phyloP scores from a whole-genome alignment of 2,888 invertebrate species.

The Tiliacea citrago region DNA sequence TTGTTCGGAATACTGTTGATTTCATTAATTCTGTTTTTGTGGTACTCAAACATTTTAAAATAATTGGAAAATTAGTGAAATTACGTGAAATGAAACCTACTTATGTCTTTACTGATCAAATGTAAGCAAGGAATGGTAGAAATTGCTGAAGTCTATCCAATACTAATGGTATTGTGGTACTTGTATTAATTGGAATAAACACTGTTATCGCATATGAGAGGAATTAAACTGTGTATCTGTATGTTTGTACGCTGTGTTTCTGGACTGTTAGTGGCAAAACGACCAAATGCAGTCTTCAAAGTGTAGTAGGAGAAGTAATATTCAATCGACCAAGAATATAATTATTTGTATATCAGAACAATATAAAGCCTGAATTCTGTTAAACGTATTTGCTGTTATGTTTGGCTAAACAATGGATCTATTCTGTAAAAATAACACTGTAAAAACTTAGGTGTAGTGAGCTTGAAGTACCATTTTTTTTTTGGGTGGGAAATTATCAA shows the following conservation, averaged over 20 bases:
- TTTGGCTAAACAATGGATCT: background rate
- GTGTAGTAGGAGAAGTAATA: background rate
- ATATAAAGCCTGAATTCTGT: background rate
- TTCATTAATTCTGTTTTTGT: slow-evolving; percentile 62
- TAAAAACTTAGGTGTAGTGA: background rate
- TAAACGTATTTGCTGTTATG: background rate
- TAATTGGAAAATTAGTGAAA: slow-evolving; percentile 7
- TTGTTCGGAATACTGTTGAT: slow-evolving; percentile 62
- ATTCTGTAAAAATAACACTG: background rate
- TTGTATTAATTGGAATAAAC: slow-evolving; percentile 57
- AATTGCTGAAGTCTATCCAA: slow-evolving; percentile 26
- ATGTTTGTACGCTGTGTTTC: slow-evolving; percentile 15
- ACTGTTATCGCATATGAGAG: slow-evolving; percentile 29
- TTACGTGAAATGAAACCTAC: slow-evolving; percentile 6
- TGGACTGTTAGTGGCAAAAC: background rate
- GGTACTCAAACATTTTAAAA: slow-evolving; percentile 64
- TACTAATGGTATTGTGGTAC: slow-evolving; percentile 45
- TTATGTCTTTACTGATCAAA: slow-evolving; percentile 37
- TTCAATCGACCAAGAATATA: background rate
- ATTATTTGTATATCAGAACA: background rate
- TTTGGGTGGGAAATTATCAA: too few species aligned
- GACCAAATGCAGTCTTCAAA: background rate
- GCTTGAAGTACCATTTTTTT: too few species aligned
- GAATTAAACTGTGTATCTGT: slow-evolving; percentile 4
- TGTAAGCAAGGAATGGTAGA: slow-evolving; percentile 35